Evolutionary conservation across 2,888 invertebrate genomes (phyloP).

Genomic region (Lamproptera curius): DNA sequence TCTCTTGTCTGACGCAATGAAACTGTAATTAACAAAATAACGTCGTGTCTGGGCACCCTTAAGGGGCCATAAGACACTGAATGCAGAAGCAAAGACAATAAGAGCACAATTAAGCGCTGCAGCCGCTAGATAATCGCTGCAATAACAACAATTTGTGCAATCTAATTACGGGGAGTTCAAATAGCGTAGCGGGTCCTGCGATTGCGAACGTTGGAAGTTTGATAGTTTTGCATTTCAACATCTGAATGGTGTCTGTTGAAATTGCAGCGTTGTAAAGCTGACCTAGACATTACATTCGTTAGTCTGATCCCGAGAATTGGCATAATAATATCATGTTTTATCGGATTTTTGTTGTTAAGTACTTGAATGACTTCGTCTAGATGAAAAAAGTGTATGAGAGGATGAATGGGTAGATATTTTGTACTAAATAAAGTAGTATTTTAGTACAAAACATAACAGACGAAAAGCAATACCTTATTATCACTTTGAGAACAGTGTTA

Average conservation of each 20-base stretch:
- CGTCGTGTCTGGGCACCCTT: conserved; percentile 31
- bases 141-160: conserved; percentile 58
- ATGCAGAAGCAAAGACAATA: conserved; percentile 41
- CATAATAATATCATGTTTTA: too few relatives aligned
- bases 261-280: neutral
- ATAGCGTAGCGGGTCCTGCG: conserved; percentile 22
- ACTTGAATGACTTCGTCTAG: too few relatives aligned
- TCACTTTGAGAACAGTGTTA: too few relatives aligned
- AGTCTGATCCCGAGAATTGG: too few relatives aligned
- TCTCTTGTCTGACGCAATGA: conserved; percentile 26
- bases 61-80: conserved; percentile 29
- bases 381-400: too few relatives aligned
- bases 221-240: conserved; percentile 16
- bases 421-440: too few relatives aligned
- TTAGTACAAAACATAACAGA: too few relatives aligned
- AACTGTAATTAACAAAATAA: conserved; percentile 36
- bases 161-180: conserved; percentile 51
- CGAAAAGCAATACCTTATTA: too few relatives aligned
- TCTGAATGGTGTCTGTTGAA: conserved; percentile 13
- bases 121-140: conserved; percentile 51
- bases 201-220: conserved; percentile 17
- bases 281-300: neutral
- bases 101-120: conserved; percentile 46
- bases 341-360: too few relatives aligned
- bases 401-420: too few relatives aligned